Base-by-base conservation (phyloP, 2,888 invertebrate genomes). In the Zaprionus obscuricornis region DNA sequence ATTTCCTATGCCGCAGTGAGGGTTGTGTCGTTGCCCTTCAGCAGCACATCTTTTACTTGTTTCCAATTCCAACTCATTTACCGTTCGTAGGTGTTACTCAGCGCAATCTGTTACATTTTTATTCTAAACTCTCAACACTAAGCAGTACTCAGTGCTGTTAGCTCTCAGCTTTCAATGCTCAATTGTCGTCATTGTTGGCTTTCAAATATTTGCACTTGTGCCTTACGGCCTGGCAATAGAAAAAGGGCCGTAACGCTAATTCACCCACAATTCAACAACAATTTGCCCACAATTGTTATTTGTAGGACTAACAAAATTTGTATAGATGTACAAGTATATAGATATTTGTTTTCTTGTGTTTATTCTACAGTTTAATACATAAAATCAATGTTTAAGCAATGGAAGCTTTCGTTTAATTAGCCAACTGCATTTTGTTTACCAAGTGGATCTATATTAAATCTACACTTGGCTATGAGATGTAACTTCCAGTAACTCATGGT, bases 81-180 rank as follows among this genome's bases (percentile, higher is more conserved):
- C 20, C 36, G 10, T n/a, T n/a, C 45, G 67, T 78, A 81, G 87
- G 87, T 73, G 87, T 87, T 76, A 71, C 71, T 62, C 64, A 60
- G 58, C 70, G 66, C 87, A 87, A 88, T 88, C 87, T 87, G 87
- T 87, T 88, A 82, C 82, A 87, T 87, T 87, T 88, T 84, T 81
- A 60, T 56, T 29, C 50, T 27, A 11, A 34, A 33, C 33, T 59
- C 39, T n/a, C 39, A 5, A 29, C 17, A 18, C 26, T 22, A 27
- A 27, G 31, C 13, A 20, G 34, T 45, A 22, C 29, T 47, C 62
- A 52, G 51, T 66, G 37, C 47, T 55, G 60, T 67, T 45, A 22
- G 47, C 36, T 26, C 26, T 24, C 11, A 40, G 22, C 16, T 39
- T 22, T 39, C 24, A 20, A 37, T 37, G 36, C 36, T 11, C 36